Evolutionary conservation across 2,888 invertebrate genomes (phyloP), one percentile per base, ranked within the genome.

Genomic region (Conistra vaccinii): DNA sequence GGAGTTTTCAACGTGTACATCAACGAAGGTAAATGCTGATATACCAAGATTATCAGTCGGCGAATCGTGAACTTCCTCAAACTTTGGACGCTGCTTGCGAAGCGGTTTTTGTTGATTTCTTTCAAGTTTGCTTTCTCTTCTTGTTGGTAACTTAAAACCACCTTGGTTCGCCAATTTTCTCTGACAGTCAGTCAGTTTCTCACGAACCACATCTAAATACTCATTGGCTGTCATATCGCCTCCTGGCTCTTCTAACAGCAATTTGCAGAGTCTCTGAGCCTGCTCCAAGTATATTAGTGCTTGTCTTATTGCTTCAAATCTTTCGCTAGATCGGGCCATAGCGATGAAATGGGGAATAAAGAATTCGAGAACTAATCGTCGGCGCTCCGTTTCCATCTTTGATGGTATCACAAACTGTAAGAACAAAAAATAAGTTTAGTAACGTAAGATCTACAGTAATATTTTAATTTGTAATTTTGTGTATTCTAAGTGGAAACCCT

Each of bases 261-360:
- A 94, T 76, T 96, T 96, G 57, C 97, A 97, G 4, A 98, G 94
- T 69, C 98, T 96, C 79, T 97, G 97, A 0, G 98, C 97, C 88
- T 98, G 98, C 77, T 97, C 97, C 57, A 98, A 93, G 88, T 98
- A 98, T 76, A 97, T 97, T 2, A 97, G 93, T 12, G 97, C 97
- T 88, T 98, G 97, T 74, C 96, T 94, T 32, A 96, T 94, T 0
- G 97, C 97, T 20, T 97, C 96, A 80, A 97, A 97, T 80, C 97
- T 96, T 26, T 97, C 97, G 81, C 98, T 97, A 67, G 96, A 97
- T 70, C 97, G 96, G 1, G 98, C 97, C 97, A 98, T 98, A 69
- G 97, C 96, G 53, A 98, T 97, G 87, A 98, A 97, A 88, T 98
- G 98, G 29, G 97, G 95, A 67, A 98, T 97, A 87, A 98, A 98